Base-by-base conservation (phyloP, 1,140 invertebrate genomes). In the Drosophila saltans region DNA sequence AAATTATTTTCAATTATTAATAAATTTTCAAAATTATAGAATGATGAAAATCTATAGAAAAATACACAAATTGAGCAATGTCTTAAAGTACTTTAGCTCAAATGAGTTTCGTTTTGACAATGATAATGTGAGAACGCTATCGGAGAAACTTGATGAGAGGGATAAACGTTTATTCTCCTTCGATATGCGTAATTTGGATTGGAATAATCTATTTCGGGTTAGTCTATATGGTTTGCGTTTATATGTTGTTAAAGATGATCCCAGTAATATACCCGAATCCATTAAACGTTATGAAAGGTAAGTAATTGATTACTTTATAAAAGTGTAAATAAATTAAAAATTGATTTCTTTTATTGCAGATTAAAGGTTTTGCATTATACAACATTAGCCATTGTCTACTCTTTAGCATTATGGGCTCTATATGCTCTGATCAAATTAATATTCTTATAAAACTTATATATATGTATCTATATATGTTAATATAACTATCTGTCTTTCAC, bases 1-100 rank as follows among this genome's bases (percentile, higher is more conserved):
- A 30, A 16, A 16, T 16, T 30, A 30, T 4, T 0, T 36, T 30
- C 5, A 0, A 43, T 39, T 24, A 11, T 9, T 11, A 10, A 1
- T 10, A 24, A 30, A 3, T 3, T 11, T 45, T 30, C 26, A 28
- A 36, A 6, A 36, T 60, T 72, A 3, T 1, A 97, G 96, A 91
- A 94, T 97, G 93, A 93, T 95, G 36, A 94, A 95, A 81, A 94
- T 96, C 8, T 97, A 97, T 80, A 93, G 93, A 21, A 96, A 96
- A 91, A 94, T 97, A 45, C 94, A 95, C 67, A 95, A 96, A 84
- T 95, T 96, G 60, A 94, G 95, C 24, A 93, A 93, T 16, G 94
- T 95, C 2, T 92, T 97, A 16, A 94, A 95, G 43, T 97, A 95
- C 86, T 97, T 97, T 86, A 94, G 95, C 21, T 93, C 93, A 0